Percentiles rank a stretch among this genome's conserved stretches.
These are phyloP conservation scores for Psephotus haematonotus DNA, from an alignment of 2,113 vertebrate species.

Conservation along the genomic window DNA sequence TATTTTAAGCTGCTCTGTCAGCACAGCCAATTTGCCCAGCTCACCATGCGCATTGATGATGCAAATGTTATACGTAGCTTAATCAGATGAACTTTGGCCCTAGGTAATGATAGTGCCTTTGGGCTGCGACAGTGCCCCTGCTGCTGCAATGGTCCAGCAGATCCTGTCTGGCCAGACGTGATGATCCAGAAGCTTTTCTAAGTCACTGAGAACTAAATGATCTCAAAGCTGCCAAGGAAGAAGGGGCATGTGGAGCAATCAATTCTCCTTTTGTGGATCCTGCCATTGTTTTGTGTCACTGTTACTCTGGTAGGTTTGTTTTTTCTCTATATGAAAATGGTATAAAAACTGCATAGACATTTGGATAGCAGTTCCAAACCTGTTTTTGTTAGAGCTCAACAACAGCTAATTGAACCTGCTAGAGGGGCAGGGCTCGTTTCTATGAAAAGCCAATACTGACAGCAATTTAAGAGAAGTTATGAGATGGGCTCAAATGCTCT, in stretches of 20 bases:
- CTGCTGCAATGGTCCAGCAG: accelerated
- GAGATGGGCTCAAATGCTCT: background rate
- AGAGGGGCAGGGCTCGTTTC: background rate
- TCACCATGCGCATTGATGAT: background rate
- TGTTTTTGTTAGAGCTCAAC: background rate
- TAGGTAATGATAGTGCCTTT: accelerated
- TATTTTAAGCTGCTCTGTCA: background rate
- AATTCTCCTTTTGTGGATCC: background rate
- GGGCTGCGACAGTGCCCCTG: background rate
- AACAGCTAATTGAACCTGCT: background rate
- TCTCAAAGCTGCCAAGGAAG: background rate
- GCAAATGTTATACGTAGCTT: background rate
- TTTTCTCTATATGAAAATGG: background rate
- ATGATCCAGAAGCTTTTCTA: background rate
- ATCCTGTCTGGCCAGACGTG: background rate
- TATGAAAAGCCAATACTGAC: background rate
- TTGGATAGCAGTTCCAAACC: background rate
- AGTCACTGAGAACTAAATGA: background rate
- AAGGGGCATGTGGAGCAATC: background rate
- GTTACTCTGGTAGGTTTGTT: background rate
- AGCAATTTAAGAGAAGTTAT: background rate
- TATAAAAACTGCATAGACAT: background rate
- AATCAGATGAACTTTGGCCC: background rate
- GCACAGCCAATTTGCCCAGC: background rate
- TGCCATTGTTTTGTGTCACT: background rate